Evolutionary conservation across 2,113 vertebrate genomes (phyloP), one percentile per base, ranked within the genome.

Genomic region (Xyliphius kryptos): DNA sequence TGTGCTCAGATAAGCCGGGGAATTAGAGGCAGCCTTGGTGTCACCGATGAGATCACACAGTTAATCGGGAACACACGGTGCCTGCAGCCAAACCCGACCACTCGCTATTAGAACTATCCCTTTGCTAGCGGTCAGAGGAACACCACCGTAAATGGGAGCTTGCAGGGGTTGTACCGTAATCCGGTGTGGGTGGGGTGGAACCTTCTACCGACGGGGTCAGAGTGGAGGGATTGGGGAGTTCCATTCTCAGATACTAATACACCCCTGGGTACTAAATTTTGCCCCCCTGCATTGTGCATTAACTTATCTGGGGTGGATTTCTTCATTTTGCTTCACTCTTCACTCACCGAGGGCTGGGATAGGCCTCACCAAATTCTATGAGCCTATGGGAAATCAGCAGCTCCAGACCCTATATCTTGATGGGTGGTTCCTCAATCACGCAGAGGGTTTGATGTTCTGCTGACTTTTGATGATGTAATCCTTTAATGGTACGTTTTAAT

Each of bases 1-100:
- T 80, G 67, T 71, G 61, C 74, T 80, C 73, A 76, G 86, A 86
- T 86, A 84, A 85, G 82, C 77, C 59, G 48, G 68, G 65, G 83
- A 82, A 85, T 83, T 81, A 83, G 79, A 79, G 70, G 67, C 68
- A 59, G 79, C 68, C 16, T 61, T 56, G 71, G 75, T 69, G 15
- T 63, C 63, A 72, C 65, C 60, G 74, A 59, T 60, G 66, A 74
- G 58, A 66, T 48, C 37, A 51, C 38, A 36, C 38, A 36, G 20
- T 62, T 52, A 38, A 57, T 49, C 12, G 40, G 56, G 41, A 70
- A 65, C 49, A 65, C 61, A 37, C 41, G 19, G 11, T 14, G 37
- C 56, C 55, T 37, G 47, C 49, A 32, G 48, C 16, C 38, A 37
- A 20, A 14, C 55, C 48, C 12, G 12, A 56, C n/a, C 13, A 16